A percentile compares a stretch with the other conserved stretches of the same genome.
phyloP scores from a whole-genome alignment of 2,888 invertebrate species.

The Conops quadrifasciatus region DNA sequence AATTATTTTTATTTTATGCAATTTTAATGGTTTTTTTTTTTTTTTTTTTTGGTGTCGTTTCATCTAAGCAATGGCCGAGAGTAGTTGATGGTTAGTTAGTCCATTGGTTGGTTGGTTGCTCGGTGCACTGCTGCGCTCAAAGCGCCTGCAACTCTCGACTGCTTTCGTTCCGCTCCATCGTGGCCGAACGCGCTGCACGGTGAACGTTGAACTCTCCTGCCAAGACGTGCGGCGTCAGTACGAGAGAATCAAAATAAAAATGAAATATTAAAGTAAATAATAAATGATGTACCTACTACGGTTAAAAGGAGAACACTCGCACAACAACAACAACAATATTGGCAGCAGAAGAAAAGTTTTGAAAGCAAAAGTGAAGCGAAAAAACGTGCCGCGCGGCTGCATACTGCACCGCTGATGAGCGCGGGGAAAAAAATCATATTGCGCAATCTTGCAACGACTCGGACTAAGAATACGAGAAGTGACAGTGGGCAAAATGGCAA shows the following conservation, averaged over 20 bases:
- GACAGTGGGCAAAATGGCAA: conserved; percentile 1
- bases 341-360: conserved; percentile 21
- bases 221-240: conserved; percentile 10
- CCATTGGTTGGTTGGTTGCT: conserved; percentile 5
- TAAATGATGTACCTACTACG: conserved; percentile 23
- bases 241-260: conserved; percentile 27
- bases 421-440: conserved; percentile 17
- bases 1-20: conserved; percentile 13
- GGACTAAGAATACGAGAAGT: conserved; percentile 22
- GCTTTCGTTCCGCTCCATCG: conserved; percentile 31
- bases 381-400: conserved; percentile 30
- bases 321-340: conserved; percentile 2
- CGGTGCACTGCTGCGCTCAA: no score
- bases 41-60: not conserved
- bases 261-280: conserved; percentile 24
- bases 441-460: conserved; percentile 21
- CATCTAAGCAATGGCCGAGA: conserved; percentile 19
- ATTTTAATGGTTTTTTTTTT: not conserved
- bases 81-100: conserved; percentile 11
- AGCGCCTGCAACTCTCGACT: conserved; percentile 17
- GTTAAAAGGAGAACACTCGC: conserved; percentile 13
- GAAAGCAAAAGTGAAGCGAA: conserved; percentile 35
- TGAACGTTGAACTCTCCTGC: conserved; percentile 30
- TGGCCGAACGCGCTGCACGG: not conserved
- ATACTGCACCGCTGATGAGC: conserved; percentile 10